These are phyloP conservation scores for Thereva nobilitata DNA, from an alignment of 2,888 invertebrate genomes.

Conservation along the genomic window DNA sequence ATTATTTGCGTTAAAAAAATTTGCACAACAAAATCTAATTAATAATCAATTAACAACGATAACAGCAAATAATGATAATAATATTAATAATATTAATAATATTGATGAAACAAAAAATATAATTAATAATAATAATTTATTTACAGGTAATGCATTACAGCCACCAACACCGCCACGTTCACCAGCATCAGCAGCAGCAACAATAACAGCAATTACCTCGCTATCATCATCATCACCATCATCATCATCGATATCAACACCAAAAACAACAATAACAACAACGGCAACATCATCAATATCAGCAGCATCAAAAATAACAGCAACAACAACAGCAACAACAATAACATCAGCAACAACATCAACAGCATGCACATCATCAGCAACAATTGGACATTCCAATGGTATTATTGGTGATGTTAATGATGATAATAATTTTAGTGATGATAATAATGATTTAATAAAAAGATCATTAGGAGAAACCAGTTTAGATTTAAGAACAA, in stretches of 20 bases:
- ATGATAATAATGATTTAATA: no score
- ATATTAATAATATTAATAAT: background rate
- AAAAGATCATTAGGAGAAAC: no score
- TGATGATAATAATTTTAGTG: no score
- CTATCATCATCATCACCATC: background rate
- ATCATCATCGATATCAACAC: conserved; percentile 50
- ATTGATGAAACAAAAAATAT: background rate
- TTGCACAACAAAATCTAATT: conserved; percentile 21
- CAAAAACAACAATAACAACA: conserved; percentile 51
- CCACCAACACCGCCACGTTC: conserved; percentile 44
- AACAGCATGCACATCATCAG: conserved; percentile 1
- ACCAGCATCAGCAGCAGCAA: conserved; percentile 32
- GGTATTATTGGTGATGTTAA: no score
- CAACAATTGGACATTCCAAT: background rate
- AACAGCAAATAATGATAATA: background rate
- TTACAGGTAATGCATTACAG: conserved; percentile 36
- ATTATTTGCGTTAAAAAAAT: conserved; percentile 22
- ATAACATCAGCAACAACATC: conserved; percentile 37
- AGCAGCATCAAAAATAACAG: conserved; percentile 46
- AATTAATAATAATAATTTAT: background rate
- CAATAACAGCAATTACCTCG: background rate
- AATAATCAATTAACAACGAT: background rate
- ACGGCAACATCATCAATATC: conserved; percentile 46
- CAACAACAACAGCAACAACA: conserved; percentile 42
- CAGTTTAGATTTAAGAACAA: no score